Evolutionary conservation across 1,140 invertebrate genomes (phyloP).

Genomic region (Hydropsyche tenuis): DNA sequence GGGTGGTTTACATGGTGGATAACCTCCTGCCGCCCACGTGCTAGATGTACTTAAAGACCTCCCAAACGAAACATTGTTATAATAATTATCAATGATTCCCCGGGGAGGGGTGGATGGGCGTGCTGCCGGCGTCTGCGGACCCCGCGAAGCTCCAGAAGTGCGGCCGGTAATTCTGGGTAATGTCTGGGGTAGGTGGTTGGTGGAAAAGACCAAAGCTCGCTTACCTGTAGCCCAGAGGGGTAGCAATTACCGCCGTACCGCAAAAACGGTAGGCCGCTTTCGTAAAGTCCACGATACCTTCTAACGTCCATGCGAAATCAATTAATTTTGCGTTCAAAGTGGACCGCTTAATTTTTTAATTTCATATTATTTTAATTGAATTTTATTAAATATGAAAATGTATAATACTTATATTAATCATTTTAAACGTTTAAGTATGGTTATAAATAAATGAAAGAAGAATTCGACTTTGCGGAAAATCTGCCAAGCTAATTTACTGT

Average conservation of each 20-base stretch:
- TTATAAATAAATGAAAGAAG: no score
- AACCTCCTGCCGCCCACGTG: conserved; percentile 18
- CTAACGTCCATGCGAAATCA: background rate
- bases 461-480: no score
- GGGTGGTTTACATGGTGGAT: background rate
- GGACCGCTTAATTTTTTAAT: no score
- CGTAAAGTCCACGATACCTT: background rate
- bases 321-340: no score
- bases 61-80: conserved; percentile 51
- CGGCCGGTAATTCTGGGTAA: conserved; percentile 41
- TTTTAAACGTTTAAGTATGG: no score
- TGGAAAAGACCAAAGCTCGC: conserved; percentile 40
- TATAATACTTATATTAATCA: no score
- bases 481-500: no score
- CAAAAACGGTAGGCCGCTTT: background rate
- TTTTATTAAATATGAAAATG: no score
- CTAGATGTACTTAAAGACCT: conserved; percentile 48
- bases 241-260: conserved; percentile 5
- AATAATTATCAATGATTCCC: conserved; percentile 52
- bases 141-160: conserved; percentile 33
- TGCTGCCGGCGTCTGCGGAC: conserved; percentile 23
- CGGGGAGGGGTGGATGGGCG: conserved; percentile 33
- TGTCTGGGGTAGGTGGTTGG: conserved; percentile 39
- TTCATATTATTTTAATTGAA: no score
- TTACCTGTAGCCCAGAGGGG: conserved; percentile 32